A percentile compares a stretch with the other conserved stretches of the same genome.
These are phyloP conservation scores for Polymixis lichenea DNA, from an alignment of 2,888 invertebrate species.

Conservation along the genomic window DNA sequence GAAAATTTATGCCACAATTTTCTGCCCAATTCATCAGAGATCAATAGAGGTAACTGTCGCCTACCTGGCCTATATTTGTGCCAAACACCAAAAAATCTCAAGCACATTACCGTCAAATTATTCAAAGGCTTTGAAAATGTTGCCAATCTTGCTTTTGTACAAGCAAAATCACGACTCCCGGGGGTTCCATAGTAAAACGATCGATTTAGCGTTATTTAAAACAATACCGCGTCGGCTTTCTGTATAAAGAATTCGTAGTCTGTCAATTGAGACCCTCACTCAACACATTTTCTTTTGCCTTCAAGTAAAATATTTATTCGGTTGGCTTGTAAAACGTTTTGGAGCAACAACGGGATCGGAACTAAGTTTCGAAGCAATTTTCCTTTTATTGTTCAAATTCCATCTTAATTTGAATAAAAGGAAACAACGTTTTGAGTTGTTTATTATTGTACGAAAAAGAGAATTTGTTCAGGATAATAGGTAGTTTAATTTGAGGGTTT, in stretches of 20 bases:
- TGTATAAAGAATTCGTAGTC: conserved; percentile 32
- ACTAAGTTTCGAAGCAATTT: conserved; percentile 41
- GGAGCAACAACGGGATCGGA: conserved; percentile 36
- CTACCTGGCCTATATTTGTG: background rate
- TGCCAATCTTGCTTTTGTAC: conserved; percentile 41
- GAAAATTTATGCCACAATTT: background rate
- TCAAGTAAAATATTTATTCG: conserved; percentile 55
- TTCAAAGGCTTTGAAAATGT: conserved; percentile 44
- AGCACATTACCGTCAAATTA: conserved; percentile 42
- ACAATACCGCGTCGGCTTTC: conserved; percentile 43
- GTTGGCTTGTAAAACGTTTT: conserved; percentile 38
- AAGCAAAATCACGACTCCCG: conserved; percentile 34
- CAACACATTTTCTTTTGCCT: conserved; percentile 26
- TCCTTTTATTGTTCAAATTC: conserved; percentile 28
- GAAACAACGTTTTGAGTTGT: conserved; percentile 28
- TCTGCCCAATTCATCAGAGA: background rate
- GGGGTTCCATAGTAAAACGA: conserved; percentile 30
- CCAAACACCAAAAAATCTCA: conserved; percentile 12
- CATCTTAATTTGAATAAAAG: conserved; percentile 25
- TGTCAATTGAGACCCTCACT: conserved; percentile 39
- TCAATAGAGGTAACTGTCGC: background rate
- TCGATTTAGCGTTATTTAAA: conserved; percentile 57
- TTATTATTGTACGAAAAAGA: conserved; percentile 11
- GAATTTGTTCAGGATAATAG: conserved; percentile 11
- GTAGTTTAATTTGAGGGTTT: background rate